Evolutionary conservation across 2,113 vertebrate genomes (phyloP).

Genomic region (Pygoscelis antarcticus): DNA sequence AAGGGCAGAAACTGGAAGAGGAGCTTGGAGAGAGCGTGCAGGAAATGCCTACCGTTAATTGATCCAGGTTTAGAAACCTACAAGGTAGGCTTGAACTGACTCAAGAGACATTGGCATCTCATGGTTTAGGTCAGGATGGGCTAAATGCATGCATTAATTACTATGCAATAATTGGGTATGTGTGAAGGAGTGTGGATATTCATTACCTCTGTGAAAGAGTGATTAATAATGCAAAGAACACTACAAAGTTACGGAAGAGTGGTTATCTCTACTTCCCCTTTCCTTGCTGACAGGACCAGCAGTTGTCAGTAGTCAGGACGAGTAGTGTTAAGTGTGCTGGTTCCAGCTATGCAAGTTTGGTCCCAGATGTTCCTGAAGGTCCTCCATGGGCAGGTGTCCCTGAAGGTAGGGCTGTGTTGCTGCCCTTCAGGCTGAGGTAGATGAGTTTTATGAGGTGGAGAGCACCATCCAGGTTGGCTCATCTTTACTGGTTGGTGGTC

Average conservation of each 20-base stretch:
- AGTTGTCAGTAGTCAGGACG: neutral
- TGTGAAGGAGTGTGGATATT: neutral
- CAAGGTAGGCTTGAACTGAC: neutral
- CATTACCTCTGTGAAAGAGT: neutral
- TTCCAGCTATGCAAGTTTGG: neutral
- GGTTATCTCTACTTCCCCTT: neutral
- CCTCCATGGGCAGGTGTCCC: neutral
- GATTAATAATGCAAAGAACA: conserved; percentile 10
- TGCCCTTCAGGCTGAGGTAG: neutral
- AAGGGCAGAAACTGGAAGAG: neutral
- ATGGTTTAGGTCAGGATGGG: neutral
- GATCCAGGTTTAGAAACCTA: neutral
- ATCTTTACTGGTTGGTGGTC: neutral
- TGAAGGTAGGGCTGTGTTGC: neutral
- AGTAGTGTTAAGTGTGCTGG: neutral
- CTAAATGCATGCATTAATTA: neutral
- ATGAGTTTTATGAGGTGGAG: neutral
- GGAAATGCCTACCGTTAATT: neutral
- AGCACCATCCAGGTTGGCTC: neutral
- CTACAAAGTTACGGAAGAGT: neutral
- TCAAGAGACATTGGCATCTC: neutral
- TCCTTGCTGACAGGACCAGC: neutral
- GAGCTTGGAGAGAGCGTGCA: neutral
- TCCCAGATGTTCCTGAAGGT: neutral
- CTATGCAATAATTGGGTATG: neutral